Percentiles rank a stretch among this genome's conserved stretches.
phyloP scores from a whole-genome alignment of 2,113 vertebrate genomes.

The Odontesthes bonariensis region DNA sequence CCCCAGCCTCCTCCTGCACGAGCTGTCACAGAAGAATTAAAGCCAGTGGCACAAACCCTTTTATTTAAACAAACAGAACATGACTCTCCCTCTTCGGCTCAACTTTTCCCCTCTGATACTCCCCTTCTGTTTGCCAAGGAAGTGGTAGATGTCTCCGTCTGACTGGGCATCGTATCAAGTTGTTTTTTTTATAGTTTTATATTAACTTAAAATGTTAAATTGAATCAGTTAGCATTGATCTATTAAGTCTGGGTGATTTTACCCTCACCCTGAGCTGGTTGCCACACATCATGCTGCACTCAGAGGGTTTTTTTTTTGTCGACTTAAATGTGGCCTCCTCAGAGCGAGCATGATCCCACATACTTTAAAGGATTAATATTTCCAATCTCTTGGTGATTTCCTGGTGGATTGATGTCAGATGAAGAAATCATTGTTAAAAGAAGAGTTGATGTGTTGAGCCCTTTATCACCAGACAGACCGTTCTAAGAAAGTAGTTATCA shows the following conservation, averaged over 20 bases:
- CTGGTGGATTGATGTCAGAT: not conserved
- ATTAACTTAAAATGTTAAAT: not conserved
- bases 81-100: not conserved
- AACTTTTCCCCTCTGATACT: not conserved
- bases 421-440: not conserved
- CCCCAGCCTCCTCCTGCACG: not conserved
- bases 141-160: not conserved
- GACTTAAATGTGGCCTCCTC: not conserved
- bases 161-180: not conserved
- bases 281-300: not conserved
- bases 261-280: not conserved
- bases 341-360: not conserved
- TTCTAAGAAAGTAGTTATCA: no score
- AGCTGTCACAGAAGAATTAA: slow-evolving; percentile 7
- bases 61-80: not conserved
- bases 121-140: not conserved
- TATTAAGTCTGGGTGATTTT: not conserved
- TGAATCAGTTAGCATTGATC: not conserved
- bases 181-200: not conserved
- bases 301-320: not conserved
- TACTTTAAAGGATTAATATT: slow-evolving; percentile 23
- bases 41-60: not conserved
- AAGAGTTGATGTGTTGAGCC: not conserved
- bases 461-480: no score
- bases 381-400: not conserved